Evolutionary conservation across 2,797 vertebrate species (phyloP).

Genomic region (Gallirallus australis): DNA sequence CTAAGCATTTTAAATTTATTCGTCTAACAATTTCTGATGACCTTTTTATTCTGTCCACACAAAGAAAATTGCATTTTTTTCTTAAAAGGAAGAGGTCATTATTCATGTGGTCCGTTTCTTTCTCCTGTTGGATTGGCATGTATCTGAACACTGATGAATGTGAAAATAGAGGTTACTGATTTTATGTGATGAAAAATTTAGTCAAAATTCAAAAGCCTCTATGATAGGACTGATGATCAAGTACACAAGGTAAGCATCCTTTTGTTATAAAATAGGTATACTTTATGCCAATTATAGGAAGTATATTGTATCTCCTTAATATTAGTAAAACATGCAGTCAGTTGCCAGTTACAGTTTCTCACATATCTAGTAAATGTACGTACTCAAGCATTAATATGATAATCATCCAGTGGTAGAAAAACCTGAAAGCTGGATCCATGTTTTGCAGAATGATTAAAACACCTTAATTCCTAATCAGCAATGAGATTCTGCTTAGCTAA

Average conservation of each 20-base stretch:
- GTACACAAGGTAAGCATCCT: not conserved
- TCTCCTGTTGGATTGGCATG: not conserved
- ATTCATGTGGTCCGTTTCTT: not conserved
- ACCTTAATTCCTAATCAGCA: conserved; percentile 34
- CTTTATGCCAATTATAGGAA: conserved; percentile 7
- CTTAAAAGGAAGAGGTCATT: not conserved
- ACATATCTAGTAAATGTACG: not conserved
- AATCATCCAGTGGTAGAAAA: not conserved
- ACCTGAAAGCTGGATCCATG: not conserved
- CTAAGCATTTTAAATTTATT: not conserved
- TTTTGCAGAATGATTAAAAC: not conserved
- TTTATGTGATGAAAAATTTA: conserved; percentile 8
- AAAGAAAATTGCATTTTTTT: not conserved
- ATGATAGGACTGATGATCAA: not conserved
- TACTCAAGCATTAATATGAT: not conserved
- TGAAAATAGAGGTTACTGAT: conserved; percentile 2
- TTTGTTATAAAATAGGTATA: not conserved
- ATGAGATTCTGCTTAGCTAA: conserved; percentile 4
- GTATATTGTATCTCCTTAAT: conserved; percentile 6
- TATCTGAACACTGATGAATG: not conserved
- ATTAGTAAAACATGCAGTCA: not conserved
- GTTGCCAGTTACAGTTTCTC: conserved; percentile 26
- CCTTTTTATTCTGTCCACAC: not conserved
- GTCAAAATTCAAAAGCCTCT: not conserved
- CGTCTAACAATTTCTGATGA: not conserved